Base-by-base conservation (phyloP, 1,140 invertebrate genomes). In the Eurosta solidaginis region DNA sequence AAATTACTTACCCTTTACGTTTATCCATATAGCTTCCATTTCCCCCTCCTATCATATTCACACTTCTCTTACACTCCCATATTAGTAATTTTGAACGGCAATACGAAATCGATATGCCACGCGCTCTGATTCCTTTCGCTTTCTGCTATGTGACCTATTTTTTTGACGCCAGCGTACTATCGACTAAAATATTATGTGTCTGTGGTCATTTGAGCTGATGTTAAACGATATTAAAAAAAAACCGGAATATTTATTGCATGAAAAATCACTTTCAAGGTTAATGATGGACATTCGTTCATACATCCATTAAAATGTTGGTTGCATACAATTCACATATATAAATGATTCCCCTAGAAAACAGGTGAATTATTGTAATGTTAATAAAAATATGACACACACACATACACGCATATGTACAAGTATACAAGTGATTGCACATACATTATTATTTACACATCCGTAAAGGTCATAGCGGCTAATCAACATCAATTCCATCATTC, bases 261-360 rank as follows among this genome's bases (percentile, higher is more conserved):
- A 68, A 68, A 40, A 29, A 40, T 40, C 36, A 68, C 59, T 68
- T 68, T 68, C 59, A 68, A 68, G 59, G 59, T 68, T 68, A 68
- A 68, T 68, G 59, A 68, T 68, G 59, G 3, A 33, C 29, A 29
- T 63, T 33, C n/a, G 17, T 49, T 5, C 9, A 49, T 49, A 49
- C 25, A 52, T 22, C 7, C 20, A 52, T 4, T 25, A 52, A 36
- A 63, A 63, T 33, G 10, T n/a, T n/a, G n/a, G n/a, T n/a, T n/a
- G 54, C 54, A 14, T 63, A 63, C 25, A n/a, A n/a, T n/a, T n/a
- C n/a, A n/a, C 27, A 63, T 10, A 33, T 29, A 29, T 22, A 63
- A 63, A 29, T 27, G 50, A 27, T 29, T 33, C 7, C 2, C 20
- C 17, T n/a, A 59, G 10, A 2, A 0, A 10, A 59, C 29, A 6